Evolutionary conservation across 2,113 vertebrate genomes (phyloP), one percentile per base, ranked within the genome.

Genomic region (Hyperopisus bebe): DNA sequence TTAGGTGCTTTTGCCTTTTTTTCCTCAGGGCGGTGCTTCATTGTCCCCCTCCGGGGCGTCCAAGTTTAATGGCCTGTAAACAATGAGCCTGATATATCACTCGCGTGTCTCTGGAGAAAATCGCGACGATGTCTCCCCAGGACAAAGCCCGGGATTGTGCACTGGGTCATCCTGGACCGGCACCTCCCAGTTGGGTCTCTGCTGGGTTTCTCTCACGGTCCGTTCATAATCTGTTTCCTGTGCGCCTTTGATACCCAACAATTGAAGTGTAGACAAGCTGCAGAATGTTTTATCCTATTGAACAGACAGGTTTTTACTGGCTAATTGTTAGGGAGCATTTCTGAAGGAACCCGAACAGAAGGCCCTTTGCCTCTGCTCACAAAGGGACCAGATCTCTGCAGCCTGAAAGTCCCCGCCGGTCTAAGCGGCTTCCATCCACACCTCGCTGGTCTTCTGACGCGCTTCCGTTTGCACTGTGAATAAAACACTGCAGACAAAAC

Each of bases 21-120:
- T 48, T 51, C 10, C 35, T 53, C 17, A 21, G 44, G 58, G 74
- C 48, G 70, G 84, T 31, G 39, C 66, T 87, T 51, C 58, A 86
- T 77, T 89, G 84, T 89, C 13, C 80, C 62, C 42, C 74, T 82
- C 9, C 46, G 3, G 87, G 90, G 58, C 83, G 89, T 86, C 53
- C 27, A 50, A 50, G 85, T 53, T 87, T 91, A 92, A 90, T 91
- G 86, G 90, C 84, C 89, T 89, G 86, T 89, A 74, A 91, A 88
- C 87, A 90, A 91, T 90, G 88, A 42, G 77, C 24, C 17, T 88
- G 91, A 55, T 55, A 85, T 90, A 91, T 91, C 74, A 83, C 48
- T 50, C n/a, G 31, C 39, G 44, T 46, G 27, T 53, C 87, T 87
- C 87, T 8, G 39, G 66, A 48, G 27, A 58, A 70, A 90, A 90